Base-by-base conservation (phyloP, 2,113 vertebrate genomes). In the Xiphorhynchus elegans region DNA sequence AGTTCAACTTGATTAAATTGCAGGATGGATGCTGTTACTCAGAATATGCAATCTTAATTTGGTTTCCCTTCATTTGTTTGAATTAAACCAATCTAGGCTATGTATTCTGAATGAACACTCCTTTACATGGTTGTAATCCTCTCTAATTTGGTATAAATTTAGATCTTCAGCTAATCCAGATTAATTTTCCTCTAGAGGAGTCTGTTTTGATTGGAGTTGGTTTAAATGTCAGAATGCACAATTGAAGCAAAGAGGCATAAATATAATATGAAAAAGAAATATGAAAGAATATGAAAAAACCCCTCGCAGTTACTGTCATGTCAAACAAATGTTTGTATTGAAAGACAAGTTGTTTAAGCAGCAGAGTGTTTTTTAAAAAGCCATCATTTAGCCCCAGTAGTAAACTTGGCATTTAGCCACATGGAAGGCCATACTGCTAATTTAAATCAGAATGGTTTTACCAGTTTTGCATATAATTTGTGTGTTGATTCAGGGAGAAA, bases 11-110 rank as follows among this genome's bases (percentile, higher is more conserved):
- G 75, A 88, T 90, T 90, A 63, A 74, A 80, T 91, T 84, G 31
- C 29, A 50, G 31, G 21, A 31, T 93, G 67, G 50, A 70, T 4
- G 4, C 62, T 86, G 29, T 84, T 91, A 58, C 50, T 83, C 33
- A 33, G 35, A 87, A 66, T 44, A 85, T 3, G 3, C 20, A 58
- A 24, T 28, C 67, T 93, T 85, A 69, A 80, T 95, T 79, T 87
- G 16, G 8, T 93, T 94, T 95, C 50, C 33, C 37, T 81, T 95
- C 11, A 39, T 91, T 87, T 60, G 12, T 87, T 96, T 94, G 75
- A 80, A 77, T 82, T 87, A 91, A 87, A 90, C 19, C n/a, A 59
- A 67, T 83, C 95, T 70, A 77, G 59, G 17, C 74, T 77, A 19
- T 23, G 2, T 83, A 49, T 80, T 91, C 55, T 70, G 75, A 91